Base-by-base conservation (phyloP, 2,113 vertebrate species). In the Cettia cetti region DNA sequence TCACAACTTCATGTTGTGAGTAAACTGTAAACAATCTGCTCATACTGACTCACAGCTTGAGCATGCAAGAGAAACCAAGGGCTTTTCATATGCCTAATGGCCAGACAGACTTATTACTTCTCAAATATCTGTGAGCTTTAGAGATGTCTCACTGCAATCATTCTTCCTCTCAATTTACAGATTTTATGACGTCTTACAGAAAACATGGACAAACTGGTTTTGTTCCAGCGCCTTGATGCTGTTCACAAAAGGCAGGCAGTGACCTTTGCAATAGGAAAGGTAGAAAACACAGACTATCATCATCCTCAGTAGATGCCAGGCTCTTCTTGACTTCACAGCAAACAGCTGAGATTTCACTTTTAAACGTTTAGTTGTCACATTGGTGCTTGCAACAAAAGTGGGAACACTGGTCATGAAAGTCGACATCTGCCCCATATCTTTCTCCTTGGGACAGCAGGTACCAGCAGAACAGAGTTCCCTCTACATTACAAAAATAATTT, bases 1-100 rank as follows among this genome's bases (percentile, higher is more conserved):
- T 89, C 65, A 82, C 82, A 94, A 84, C 71, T 92, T 76, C 68
- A 84, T 40, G 52, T 84, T 92, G 77, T 82, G 81, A 90, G 89
- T 75, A 78, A 87, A 96, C 63, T 65, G 90, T 93, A 95, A 97
- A 97, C 82, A 89, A 75, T 86, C 87, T 94, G 45, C 59, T 90
- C 78, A 95, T 56, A 76, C 35, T 92, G 92, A 96, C 83, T 95
- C 90, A 91, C 39, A 80, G 47, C 74, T 79, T 86, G 30, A 95
- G 76, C 66, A 78, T 15, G 40, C 85, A 63, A 91, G 59, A 79
- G 74, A 95, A 96, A 59, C 45, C 60, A 79, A 53, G 26, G 75
- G 52, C 30, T 92, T 92, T 95, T 92, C 68, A 65, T 37, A 35
- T 37, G n/a, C 40, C 45, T 85, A 49, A 94, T 28, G 39, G 50